A percentile compares a stretch with the other conserved stretches of the same genome.
Evolutionary conservation across 2,888 invertebrate genomes (phyloP).

Genomic region (Cerceris rybyensis): DNA sequence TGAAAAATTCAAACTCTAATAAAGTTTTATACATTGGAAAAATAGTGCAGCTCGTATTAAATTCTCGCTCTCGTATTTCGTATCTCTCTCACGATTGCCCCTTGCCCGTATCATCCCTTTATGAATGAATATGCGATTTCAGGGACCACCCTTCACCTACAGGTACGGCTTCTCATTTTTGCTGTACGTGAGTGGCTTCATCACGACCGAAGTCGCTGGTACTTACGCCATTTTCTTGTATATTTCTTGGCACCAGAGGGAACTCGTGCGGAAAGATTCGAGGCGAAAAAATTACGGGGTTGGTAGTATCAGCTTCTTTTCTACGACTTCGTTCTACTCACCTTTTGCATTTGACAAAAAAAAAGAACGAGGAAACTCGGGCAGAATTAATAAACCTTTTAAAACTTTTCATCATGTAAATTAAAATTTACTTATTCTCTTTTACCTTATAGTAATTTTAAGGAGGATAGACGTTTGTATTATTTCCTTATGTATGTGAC

Average conservation of each 20-base stretch:
- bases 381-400: constrained; percentile 31
- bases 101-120: constrained; percentile 32
- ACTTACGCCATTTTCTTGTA: constrained; percentile 94
- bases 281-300: constrained; percentile 79
- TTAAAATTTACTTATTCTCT: constrained; percentile 11
- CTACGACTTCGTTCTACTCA: constrained; percentile 13
- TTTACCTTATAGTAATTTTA: neutral
- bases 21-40: neutral
- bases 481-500: too few relatives aligned
- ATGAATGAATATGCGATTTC: constrained; percentile 72
- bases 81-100: constrained; percentile 30
- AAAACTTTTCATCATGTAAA: constrained; percentile 8
- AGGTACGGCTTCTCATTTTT: constrained; percentile 95
- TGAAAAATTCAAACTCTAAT: neutral
- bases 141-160: constrained; percentile 91
- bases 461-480: too few relatives aligned
- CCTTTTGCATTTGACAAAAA: neutral
- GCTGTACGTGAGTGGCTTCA: constrained; percentile 92
- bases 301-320: constrained; percentile 63
- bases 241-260: constrained; percentile 90
- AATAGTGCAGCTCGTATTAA: constrained; percentile 11
- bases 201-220: constrained; percentile 92
- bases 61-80: constrained; percentile 22
- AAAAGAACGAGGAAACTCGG: constrained; percentile 10
- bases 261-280: constrained; percentile 84